phyloP scores from a whole-genome alignment of 2,113 vertebrate genomes.

The Tinamus guttatus region DNA sequence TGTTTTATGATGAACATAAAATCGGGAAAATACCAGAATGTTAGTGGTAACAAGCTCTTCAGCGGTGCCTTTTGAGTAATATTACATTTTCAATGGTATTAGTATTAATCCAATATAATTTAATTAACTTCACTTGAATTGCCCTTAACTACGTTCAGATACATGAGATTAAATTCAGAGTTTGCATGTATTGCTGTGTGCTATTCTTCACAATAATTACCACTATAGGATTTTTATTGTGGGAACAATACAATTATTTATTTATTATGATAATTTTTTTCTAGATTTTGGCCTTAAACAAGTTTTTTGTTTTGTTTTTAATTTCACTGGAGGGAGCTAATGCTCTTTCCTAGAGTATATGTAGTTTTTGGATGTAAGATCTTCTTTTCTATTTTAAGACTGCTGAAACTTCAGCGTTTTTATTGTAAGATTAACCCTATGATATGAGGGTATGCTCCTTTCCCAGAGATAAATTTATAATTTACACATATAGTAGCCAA shows the following conservation, averaged over 20 bases:
- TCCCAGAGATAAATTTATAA: neutral
- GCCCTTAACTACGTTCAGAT: neutral
- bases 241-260: neutral
- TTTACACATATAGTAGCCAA: neutral
- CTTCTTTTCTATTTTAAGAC: neutral
- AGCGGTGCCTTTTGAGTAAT: neutral
- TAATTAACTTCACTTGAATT: neutral
- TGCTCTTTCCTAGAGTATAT: neutral
- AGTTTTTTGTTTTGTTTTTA: neutral
- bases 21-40: neutral
- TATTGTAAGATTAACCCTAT: neutral
- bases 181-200: neutral
- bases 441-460: neutral
- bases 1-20: neutral
- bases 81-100: neutral
- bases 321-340: neutral
- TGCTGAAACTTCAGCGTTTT: neutral
- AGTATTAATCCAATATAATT: neutral
- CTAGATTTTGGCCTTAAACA: neutral
- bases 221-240: neutral
- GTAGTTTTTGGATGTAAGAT: neutral
- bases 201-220: no score
- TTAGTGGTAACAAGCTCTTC: neutral
- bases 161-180: neutral
- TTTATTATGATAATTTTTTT: neutral